phyloP scores from a whole-genome alignment of 1,140 invertebrate species.

The Hermetia illucens region DNA sequence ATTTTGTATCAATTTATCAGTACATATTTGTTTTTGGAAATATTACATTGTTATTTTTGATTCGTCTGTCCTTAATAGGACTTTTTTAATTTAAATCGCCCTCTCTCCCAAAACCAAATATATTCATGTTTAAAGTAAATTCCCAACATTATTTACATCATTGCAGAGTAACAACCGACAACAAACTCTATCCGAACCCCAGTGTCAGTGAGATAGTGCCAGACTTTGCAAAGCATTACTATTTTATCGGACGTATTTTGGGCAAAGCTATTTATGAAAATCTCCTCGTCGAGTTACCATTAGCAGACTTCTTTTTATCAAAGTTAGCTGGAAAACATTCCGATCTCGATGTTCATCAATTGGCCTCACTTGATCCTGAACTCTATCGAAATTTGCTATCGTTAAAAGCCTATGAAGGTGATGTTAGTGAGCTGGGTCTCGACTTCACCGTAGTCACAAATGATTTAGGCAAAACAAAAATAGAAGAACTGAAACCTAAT shows the following conservation, averaged over 20 bases:
- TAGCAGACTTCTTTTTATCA: constrained; percentile 85
- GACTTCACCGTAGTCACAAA: constrained; percentile 87
- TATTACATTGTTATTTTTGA: too few species aligned
- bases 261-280: constrained; percentile 96
- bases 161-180: constrained; percentile 67
- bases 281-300: constrained; percentile 81
- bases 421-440: constrained; percentile 68
- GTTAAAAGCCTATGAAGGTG: constrained; percentile 66
- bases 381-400: constrained; percentile 83
- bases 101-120: too few species aligned
- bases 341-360: constrained; percentile 83
- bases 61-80: too few species aligned
- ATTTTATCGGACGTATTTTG: constrained; percentile 86
- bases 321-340: constrained; percentile 66
- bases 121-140: too few species aligned
- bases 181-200: constrained; percentile 91
- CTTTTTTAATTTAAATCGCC: too few species aligned
- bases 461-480: constrained; percentile 77
- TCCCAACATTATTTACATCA: too few species aligned
- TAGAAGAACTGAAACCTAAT: constrained; percentile 80
- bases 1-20: too few species aligned
- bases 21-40: too few species aligned
- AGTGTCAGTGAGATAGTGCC: constrained; percentile 69
- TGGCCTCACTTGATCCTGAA: constrained; percentile 84
- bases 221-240: constrained; percentile 84